Conservation (phyloP, 1,140 invertebrate genomes). For the Drosophila teissieri region DNA sequence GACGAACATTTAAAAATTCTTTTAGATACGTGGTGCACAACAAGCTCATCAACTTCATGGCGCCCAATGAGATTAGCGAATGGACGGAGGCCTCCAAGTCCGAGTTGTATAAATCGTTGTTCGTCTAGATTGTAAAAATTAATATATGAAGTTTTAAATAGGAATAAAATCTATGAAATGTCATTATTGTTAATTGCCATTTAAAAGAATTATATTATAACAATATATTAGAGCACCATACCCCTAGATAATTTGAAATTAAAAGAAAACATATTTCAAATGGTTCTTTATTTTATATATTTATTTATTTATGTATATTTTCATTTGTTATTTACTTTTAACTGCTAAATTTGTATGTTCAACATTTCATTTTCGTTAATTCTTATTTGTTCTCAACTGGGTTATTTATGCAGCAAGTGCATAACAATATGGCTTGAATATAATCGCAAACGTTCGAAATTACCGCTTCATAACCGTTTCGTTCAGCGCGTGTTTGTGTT, state of each 20-base stretch:
- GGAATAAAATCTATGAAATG: neutral
- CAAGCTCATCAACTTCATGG: slow-evolving; percentile 97
- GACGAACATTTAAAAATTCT: neutral
- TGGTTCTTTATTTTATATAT: slow-evolving; percentile 60
- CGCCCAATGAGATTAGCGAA: slow-evolving; percentile 88
- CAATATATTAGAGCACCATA: no score
- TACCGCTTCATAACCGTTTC: slow-evolving; percentile 52
- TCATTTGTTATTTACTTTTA: slow-evolving; percentile 58
- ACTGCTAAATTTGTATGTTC: slow-evolving; percentile 81
- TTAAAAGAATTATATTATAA: neutral
- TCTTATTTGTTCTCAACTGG: slow-evolving; percentile 68
- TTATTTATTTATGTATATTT: slow-evolving; percentile 57
- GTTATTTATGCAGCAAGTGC: slow-evolving; percentile 71
- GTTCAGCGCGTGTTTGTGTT: slow-evolving; percentile 40
- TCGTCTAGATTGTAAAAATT: slow-evolving; percentile 86
- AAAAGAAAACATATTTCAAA: slow-evolving; percentile 1
- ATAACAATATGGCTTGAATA: slow-evolving; percentile 81
- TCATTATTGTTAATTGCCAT: neutral
- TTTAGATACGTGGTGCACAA: slow-evolving; percentile 93
- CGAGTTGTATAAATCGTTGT: slow-evolving; percentile 93
- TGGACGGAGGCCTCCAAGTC: slow-evolving; percentile 92
- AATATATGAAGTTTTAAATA: slow-evolving; percentile 2
- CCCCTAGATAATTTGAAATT: neutral
- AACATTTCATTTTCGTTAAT: slow-evolving; percentile 75
- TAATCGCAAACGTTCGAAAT: slow-evolving; percentile 64